These are phyloP conservation scores for Dipodomys stephensi DNA, from an alignment of 2,113 vertebrate genomes.

Conservation along the genomic window DNA sequence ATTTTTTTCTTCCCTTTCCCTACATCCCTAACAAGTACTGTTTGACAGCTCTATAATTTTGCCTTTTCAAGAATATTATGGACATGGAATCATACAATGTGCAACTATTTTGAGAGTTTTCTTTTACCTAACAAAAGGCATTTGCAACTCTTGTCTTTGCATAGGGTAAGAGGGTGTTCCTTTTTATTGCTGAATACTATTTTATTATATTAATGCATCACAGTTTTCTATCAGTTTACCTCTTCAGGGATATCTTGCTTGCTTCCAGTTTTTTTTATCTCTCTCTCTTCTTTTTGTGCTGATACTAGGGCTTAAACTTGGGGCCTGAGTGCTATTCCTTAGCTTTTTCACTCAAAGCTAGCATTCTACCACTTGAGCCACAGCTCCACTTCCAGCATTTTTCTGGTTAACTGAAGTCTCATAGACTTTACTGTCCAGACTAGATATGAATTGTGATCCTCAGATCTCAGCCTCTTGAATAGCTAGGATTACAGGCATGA, in stretches of 20 bases:
- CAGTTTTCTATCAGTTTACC: background rate
- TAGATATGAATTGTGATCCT: too few species aligned
- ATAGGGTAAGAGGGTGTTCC: background rate
- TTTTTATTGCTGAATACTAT: constrained; percentile 16
- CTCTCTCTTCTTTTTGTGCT: too few species aligned
- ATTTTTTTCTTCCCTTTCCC: background rate
- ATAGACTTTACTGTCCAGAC: too few species aligned
- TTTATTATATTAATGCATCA: background rate
- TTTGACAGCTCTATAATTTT: background rate
- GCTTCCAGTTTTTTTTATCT: background rate
- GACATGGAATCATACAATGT: background rate
- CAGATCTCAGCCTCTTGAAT: too few species aligned
- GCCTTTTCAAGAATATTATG: background rate
- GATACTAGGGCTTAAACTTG: too few species aligned
- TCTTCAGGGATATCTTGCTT: background rate
- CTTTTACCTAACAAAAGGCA: background rate
- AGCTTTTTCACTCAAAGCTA: too few species aligned
- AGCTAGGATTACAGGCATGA: too few species aligned
- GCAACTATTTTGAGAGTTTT: background rate
- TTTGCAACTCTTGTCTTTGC: constrained; percentile 3
- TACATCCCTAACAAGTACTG: background rate
- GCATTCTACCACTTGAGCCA: too few species aligned
- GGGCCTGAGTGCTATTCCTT: too few species aligned
- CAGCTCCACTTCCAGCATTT: too few species aligned
- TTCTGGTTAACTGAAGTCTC: too few species aligned